These are phyloP conservation scores for Crepidodera aurea DNA, from an alignment of 2,888 invertebrate genomes.

Conservation along the genomic window DNA sequence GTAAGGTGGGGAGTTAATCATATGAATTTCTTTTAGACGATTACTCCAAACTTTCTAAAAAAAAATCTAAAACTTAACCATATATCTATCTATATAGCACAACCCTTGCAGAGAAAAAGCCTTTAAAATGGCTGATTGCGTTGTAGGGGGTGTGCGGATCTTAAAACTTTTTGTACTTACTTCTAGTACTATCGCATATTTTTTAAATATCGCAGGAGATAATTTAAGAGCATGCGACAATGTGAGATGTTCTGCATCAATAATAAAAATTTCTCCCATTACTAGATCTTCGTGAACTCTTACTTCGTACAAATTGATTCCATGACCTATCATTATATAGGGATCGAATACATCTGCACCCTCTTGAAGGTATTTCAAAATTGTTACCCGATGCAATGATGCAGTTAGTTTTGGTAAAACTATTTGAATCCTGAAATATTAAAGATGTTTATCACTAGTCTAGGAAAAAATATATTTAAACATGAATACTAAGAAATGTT, in stretches of 20 bases:
- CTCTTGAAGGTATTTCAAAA: neutral
- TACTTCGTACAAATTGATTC: conserved; percentile 24
- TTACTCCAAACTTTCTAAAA: conserved; percentile 22
- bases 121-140: too few species aligned
- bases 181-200: neutral
- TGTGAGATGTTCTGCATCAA: conserved; percentile 18
- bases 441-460: neutral
- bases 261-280: conserved; percentile 24
- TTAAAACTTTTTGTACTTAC: too few species aligned
- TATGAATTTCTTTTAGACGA: conserved; percentile 12
- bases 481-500: too few species aligned
- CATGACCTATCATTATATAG: neutral
- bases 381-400: neutral
- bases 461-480: too few species aligned
- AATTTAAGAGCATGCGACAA: conserved; percentile 10
- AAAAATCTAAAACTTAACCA: too few species aligned
- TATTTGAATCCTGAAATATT: neutral
- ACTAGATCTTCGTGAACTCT: conserved; percentile 27
- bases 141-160: too few species aligned
- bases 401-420: conserved; percentile 3
- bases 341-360: conserved; percentile 8
- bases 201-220: conserved; percentile 23
- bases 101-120: too few species aligned
- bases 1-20: conserved; percentile 8
- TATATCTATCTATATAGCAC: too few species aligned